These are phyloP conservation scores for Butorides virescens DNA, from an alignment of 2,113 vertebrate genomes.

Conservation along the genomic window DNA sequence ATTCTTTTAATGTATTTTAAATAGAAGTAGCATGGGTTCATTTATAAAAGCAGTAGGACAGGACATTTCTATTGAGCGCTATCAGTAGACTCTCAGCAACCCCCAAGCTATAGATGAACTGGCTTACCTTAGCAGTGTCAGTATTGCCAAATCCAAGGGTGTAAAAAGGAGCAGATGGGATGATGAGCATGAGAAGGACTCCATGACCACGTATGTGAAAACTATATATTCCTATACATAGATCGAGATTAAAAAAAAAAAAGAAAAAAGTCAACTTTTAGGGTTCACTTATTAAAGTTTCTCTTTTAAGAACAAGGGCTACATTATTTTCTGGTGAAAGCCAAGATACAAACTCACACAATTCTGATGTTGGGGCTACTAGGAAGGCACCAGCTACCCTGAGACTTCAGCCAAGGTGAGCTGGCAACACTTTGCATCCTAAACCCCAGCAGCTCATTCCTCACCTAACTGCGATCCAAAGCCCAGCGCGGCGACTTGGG, in stretches of 20 bases:
- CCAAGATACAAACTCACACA: not conserved
- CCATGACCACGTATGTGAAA: accelerated
- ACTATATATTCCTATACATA: not conserved
- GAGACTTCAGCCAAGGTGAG: not conserved
- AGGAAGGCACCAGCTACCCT: not conserved
- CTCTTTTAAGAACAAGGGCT: not conserved
- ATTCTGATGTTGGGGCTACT: not conserved
- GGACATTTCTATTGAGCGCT: not conserved
- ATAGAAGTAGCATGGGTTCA: not conserved
- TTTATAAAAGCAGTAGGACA: slow-evolving; percentile 21
- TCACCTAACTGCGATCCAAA: not conserved
- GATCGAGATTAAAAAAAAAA: not conserved
- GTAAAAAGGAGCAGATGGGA: not conserved
- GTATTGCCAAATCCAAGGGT: not conserved
- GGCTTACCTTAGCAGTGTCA: not conserved
- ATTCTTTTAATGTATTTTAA: not conserved
- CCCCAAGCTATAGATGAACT: not conserved
- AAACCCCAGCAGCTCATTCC: not conserved
- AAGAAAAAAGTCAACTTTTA: not conserved
- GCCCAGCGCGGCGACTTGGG: not conserved
- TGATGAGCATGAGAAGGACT: accelerated
- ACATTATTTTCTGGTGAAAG: not conserved
- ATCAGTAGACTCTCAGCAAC: not conserved
- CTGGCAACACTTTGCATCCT: not conserved
- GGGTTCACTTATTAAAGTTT: not conserved